These are phyloP conservation scores for Deilephila porcellus DNA, from an alignment of 2,888 invertebrate genomes.

Conservation along the genomic window DNA sequence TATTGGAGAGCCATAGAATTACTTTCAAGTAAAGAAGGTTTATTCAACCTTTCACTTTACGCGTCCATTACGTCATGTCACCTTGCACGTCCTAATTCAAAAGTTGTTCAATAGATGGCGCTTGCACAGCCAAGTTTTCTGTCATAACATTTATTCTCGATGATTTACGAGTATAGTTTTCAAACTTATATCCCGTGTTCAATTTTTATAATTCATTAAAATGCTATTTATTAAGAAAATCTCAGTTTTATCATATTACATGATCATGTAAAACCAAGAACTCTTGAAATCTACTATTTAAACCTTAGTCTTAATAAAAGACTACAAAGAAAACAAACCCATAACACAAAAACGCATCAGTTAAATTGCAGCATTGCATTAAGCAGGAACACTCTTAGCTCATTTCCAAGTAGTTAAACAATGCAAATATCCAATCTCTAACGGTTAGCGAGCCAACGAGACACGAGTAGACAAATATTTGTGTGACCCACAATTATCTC, in stretches of 20 bases:
- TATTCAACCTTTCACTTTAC: background rate
- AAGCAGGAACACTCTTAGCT: background rate
- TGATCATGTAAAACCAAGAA: too few relatives aligned
- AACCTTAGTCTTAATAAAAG: too few relatives aligned
- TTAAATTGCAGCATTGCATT: background rate
- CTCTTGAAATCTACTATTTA: too few relatives aligned
- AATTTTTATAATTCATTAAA: background rate
- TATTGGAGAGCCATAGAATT: background rate
- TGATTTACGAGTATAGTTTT: background rate
- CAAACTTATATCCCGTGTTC: background rate
- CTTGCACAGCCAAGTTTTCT: background rate
- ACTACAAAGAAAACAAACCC: too few relatives aligned
- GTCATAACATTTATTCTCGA: background rate
- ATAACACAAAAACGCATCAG: background rate
- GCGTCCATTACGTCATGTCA: too few relatives aligned
- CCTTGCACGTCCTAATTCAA: background rate
- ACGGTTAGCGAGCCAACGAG: slow-evolving; percentile 20
- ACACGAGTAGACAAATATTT: slow-evolving; percentile 25
- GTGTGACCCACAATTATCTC: slow-evolving; percentile 20
- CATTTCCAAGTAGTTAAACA: slow-evolving; percentile 2
- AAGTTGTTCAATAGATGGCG: slow-evolving; percentile 11
- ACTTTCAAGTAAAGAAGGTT: background rate
- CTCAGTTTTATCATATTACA: too few relatives aligned
- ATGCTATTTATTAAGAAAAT: too few relatives aligned
- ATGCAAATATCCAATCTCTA: slow-evolving; percentile 20